phyloP scores from a whole-genome alignment of 2,888 invertebrate genomes.

The Tenthredo mesomela region DNA sequence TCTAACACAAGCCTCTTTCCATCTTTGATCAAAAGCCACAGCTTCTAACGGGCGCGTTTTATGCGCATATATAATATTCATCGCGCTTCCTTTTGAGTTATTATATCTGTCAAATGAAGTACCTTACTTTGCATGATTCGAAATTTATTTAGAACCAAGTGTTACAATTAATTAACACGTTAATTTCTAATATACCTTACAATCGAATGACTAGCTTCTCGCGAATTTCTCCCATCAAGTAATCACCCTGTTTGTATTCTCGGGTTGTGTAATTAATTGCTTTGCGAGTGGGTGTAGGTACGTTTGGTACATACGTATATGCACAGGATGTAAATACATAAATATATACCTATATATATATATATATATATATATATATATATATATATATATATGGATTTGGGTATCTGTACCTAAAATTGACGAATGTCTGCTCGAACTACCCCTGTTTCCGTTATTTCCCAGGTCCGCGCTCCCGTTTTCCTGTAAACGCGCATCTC shows the following conservation, averaged over 20 bases:
- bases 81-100: neutral
- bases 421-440: slow-evolving; percentile 23
- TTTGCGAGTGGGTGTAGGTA: neutral
- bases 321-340: neutral
- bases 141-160: neutral
- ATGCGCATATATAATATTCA: neutral
- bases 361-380: neutral
- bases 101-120: neutral
- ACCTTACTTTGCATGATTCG: neutral
- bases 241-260: neutral
- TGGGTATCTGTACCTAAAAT: neutral
- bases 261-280: slow-evolving; percentile 6
- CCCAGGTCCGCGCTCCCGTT: slow-evolving; percentile 15
- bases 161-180: neutral
- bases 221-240: slow-evolving; percentile 2
- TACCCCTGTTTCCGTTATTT: slow-evolving; percentile 36
- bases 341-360: neutral
- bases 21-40: slow-evolving; percentile 7
- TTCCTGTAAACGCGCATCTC: slow-evolving; percentile 34
- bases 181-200: neutral
- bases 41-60: neutral
- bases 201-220: neutral
- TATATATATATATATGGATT: neutral
- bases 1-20: neutral
- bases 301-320: neutral